Evolutionary conservation across 2,113 vertebrate genomes (phyloP).

Genomic region (Parotia lawesii): DNA sequence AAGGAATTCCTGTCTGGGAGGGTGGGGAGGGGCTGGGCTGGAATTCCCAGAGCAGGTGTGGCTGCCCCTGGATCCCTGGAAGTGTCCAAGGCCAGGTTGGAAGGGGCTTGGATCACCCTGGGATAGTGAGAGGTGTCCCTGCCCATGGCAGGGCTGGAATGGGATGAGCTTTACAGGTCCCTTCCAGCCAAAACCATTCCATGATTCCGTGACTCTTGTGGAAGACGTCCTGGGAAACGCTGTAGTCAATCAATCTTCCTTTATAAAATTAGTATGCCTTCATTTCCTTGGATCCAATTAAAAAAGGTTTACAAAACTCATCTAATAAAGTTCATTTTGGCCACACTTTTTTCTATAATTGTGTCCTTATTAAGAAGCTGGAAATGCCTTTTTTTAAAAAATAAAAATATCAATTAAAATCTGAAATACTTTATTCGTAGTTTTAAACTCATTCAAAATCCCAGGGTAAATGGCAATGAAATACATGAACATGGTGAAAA

Average conservation of each 20-base stretch:
- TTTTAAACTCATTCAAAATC: background rate
- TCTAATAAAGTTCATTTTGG: background rate
- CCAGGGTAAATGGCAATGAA: background rate
- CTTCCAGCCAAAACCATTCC: no score
- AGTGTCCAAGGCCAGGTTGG: fast-evolving
- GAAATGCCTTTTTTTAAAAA: background rate
- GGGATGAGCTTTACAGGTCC: background rate
- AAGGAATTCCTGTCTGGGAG: background rate
- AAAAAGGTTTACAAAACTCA: background rate
- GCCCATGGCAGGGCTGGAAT: background rate
- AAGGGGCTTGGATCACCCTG: fast-evolving
- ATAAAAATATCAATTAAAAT: background rate
- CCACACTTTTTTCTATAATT: background rate
- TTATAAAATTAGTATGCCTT: background rate
- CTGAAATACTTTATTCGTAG: background rate
- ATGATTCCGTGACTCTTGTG: background rate
- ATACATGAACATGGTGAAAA: background rate
- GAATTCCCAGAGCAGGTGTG: background rate
- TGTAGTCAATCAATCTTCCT: fast-evolving
- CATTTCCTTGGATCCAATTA: background rate
- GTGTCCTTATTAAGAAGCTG: background rate
- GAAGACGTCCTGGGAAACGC: background rate
- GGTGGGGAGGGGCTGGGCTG: background rate
- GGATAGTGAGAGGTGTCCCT: fast-evolving
- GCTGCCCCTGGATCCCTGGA: background rate